These are phyloP conservation scores for Bagarius yarrelli DNA, from an alignment of 2,113 vertebrate species.

Conservation along the genomic window DNA sequence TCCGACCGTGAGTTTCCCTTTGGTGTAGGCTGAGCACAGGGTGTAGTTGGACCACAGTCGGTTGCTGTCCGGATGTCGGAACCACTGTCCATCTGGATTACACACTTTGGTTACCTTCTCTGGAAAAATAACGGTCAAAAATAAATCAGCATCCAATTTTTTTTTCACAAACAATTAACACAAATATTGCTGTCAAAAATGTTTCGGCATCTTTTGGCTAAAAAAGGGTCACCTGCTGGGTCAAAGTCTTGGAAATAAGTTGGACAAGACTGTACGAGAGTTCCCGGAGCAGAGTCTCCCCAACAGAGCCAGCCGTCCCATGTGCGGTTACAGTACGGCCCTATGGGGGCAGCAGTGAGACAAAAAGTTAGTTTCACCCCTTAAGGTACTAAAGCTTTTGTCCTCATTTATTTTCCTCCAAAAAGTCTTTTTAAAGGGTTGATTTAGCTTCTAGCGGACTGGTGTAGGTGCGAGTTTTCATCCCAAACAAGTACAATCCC, in stretches of 20 bases:
- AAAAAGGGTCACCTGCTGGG: constrained; percentile 61
- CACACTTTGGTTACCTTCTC: constrained; percentile 78
- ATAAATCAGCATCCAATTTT: not conserved
- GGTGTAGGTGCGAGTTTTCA: too few relatives aligned
- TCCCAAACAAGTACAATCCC: too few relatives aligned
- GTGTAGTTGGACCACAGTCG: constrained; percentile 78
- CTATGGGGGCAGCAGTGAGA: constrained; percentile 57
- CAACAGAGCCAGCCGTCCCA: constrained; percentile 80
- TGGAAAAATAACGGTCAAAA: constrained; percentile 45
- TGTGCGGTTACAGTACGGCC: constrained; percentile 71
- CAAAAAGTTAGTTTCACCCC: not conserved
- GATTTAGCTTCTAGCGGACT: too few relatives aligned
- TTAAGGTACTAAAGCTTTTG: not conserved
- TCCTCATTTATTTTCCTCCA: too few relatives aligned
- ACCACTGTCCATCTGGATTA: constrained; percentile 73
- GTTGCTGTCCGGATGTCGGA: constrained; percentile 74
- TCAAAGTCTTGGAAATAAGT: constrained; percentile 73
- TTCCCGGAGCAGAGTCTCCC: constrained; percentile 68
- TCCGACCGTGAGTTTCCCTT: constrained; percentile 63
- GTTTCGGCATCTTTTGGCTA: not conserved
- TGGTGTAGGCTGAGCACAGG: constrained; percentile 65
- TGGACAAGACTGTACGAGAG: constrained; percentile 68
- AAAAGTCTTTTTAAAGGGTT: too few relatives aligned
- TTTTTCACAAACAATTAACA: too few relatives aligned
- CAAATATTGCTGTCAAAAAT: not conserved